These are phyloP conservation scores for Sylvietta virens DNA, from an alignment of 2,113 vertebrate species.

Conservation along the genomic window DNA sequence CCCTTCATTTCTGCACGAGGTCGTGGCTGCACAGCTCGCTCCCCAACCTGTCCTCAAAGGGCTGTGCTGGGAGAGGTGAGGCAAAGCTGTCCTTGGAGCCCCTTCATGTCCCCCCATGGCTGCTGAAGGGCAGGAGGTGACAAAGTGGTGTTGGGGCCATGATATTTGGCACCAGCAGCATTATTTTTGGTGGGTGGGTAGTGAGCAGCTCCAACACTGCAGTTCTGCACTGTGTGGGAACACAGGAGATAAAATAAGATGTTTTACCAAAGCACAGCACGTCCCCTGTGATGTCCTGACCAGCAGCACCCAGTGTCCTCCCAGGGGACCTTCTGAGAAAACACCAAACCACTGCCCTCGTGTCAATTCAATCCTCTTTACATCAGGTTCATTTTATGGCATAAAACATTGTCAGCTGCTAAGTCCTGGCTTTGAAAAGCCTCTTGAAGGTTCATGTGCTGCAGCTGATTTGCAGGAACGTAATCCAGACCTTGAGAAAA, in stretches of 20 bases:
- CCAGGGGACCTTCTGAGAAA: not conserved
- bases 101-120: accelerated
- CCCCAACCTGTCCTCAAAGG: not conserved
- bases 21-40: not conserved
- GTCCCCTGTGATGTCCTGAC: not conserved
- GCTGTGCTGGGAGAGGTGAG: not conserved
- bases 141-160: not conserved
- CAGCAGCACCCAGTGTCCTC: not conserved
- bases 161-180: not conserved
- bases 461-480: not conserved
- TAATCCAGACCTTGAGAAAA: not conserved
- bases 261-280: not conserved
- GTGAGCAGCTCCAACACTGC: not conserved
- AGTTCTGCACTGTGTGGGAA: not conserved
- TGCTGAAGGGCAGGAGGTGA: not conserved
- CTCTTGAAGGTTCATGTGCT: not conserved
- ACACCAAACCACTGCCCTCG: not conserved
- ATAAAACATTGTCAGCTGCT: not conserved
- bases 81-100: not conserved
- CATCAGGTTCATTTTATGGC: not conserved
- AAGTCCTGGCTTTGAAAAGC: not conserved
- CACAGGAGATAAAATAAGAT: not conserved
- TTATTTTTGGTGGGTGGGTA: not conserved
- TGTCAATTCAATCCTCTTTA: not conserved
- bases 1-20: not conserved